Evolutionary conservation across 2,888 invertebrate genomes (phyloP), one percentile per base, ranked within the genome.

Genomic region (Neria commutata): DNA sequence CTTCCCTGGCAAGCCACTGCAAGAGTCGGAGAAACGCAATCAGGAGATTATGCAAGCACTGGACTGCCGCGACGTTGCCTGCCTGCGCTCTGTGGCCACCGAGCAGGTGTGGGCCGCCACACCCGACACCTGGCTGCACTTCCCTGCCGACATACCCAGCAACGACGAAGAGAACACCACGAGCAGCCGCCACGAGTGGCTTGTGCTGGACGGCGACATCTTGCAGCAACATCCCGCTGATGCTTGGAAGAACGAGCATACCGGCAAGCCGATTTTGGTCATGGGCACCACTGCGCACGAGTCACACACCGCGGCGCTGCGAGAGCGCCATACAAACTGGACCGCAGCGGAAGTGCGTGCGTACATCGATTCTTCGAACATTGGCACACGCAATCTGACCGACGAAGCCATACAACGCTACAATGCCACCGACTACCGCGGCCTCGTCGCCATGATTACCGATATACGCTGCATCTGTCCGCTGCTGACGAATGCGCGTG

Each of bases 391-490:
- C 59, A 88, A 88, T 58, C 74, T 90, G 33, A 86, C 88, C 0
- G 84, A 86, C 1, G 85, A 87, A 62, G 86, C 87, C 14, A 84
- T 89, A n/a, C 77, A 81, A 29, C 84, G 86, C 63, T 91, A 91
- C 75, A 89, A 90, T 63, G 83, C 86, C 55, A 89, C 87, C 1
- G 89, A 87, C 1, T 88, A 91, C 83, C 73, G 77, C 53, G 91
- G 90, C 25, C 81, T 92, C 46, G 87, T 87, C 16, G 83, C 88
- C 51, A 85, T 93, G 85, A 89, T 92, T 24, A 89, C 92, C 0
- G 90, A 92, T 66, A 87, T 93, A 23, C 87, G 92, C 54, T 91
- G 89, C 1, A 84, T 91, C 48, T 94, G 94, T 72, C 94, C 94
- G 1, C 79, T 94, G 55, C 83, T 90, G 46, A 86, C 86, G 11